Evolutionary conservation across 2,113 vertebrate species (phyloP), one percentile per base, ranked within the genome.

Genomic region (Piaya cayana): DNA sequence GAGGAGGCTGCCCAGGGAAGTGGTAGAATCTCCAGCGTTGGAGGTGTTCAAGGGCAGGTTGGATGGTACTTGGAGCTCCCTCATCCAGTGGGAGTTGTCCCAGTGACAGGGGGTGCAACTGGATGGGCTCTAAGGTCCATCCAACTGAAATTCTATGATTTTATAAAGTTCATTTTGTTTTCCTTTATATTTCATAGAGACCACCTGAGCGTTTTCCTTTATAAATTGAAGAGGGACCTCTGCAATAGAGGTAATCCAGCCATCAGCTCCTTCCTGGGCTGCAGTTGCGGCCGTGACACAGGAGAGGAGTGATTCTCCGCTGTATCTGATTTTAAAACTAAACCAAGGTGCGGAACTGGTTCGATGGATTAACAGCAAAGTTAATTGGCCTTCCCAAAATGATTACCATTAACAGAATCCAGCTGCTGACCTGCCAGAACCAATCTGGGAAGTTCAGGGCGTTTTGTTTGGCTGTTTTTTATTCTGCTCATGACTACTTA

Each of bases 351-450:
- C 58, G 58, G 30, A 69, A 43, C 68, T 56, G 72, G 18, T 63
- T 53, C 86, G 92, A 83, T 84, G 69, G 77, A 90, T 94, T 94
- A 88, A 95, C 82, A 79, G 91, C 64, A 63, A 75, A 95, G 83
- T 78, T 91, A 95, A 92, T 89, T 93, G 11, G 72, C 77, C 77
- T 94, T 96, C 50, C 94, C 4, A n/a, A 69, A 76, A 91, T 88
- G n/a, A 87, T 93, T 84, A 68, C 68, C 65, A 87, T 64, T 82
- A 92, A 89, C 39, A 89, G 84, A 84, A 90, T 37, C 64, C 70
- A 95, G 87, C 93, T 92, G 91, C 78, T 85, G 60, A 64, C 83
- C 65, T 92, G 84, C 62, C 78, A 94, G 91, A 91, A 76, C 62
- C 93, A 91, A 87, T 84, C 86, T 86, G 84, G 25, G 60, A 21